Percentiles rank a stretch among this genome's conserved stretches.
These are phyloP conservation scores for Gymnoscopelus braueri DNA, from an alignment of 2,797 vertebrate genomes.

Conservation along the genomic window DNA sequence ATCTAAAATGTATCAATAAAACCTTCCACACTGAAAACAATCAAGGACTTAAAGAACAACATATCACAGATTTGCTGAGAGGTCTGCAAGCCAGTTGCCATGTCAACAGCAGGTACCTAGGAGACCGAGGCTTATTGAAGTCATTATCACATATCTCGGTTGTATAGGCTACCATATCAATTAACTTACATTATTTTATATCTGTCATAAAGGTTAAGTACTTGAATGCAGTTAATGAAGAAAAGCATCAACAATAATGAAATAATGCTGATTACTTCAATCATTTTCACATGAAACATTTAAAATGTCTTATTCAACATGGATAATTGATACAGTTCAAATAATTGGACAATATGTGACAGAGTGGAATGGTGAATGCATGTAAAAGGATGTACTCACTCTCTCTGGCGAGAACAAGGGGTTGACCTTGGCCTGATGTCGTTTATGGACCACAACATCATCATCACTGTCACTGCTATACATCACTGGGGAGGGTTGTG, in stretches of 20 bases:
- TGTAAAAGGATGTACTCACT: constrained; percentile 41
- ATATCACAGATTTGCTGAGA: not conserved
- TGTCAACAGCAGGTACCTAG: constrained; percentile 47
- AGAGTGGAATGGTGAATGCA: not conserved
- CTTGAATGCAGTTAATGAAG: too few relatives aligned
- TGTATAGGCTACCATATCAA: not conserved
- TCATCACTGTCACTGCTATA: constrained; percentile 75
- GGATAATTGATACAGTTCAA: not conserved
- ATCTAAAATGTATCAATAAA: not conserved
- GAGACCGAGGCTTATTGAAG: constrained; percentile 7
- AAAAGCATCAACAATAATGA: too few relatives aligned
- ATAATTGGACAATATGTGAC: not conserved
- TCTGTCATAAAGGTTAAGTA: not conserved
- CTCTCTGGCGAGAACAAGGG: constrained; percentile 69
- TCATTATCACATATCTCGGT: constrained; percentile 20
- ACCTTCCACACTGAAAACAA: not conserved
- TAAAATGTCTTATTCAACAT: not conserved
- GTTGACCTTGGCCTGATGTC: constrained; percentile 52
- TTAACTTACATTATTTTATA: not conserved
- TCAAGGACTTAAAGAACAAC: not conserved
- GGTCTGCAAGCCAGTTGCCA: constrained; percentile 40
- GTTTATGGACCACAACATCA: constrained; percentile 58
- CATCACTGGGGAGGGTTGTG: constrained; percentile 30
- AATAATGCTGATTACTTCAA: too few relatives aligned
- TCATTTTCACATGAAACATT: not conserved